Evolutionary conservation across 2,888 invertebrate species (phyloP), one percentile per base, ranked within the genome.

Genomic region (Sussaba pulchella): DNA sequence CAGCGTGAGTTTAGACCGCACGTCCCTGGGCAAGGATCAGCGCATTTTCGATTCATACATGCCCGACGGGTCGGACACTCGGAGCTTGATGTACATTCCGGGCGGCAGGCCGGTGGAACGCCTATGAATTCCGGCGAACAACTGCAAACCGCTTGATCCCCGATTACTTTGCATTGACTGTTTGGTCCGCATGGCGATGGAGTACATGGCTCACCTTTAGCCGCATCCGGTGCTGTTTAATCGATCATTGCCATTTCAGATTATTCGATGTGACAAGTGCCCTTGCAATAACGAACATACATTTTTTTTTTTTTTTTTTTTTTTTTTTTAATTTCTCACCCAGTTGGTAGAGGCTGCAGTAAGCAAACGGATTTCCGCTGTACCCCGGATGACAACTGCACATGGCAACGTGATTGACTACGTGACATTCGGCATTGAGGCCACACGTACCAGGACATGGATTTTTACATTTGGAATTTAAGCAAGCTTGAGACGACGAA

Each of bases 351-450:
- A 79, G 47, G 10, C 43, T 61, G 77, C 91, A 92, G 67, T 87
- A 87, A 54, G 87, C 86, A 78, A 89, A 92, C n/a, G 92, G 91
- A 87, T 92, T 89, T 36, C 93, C 93, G 6, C 92, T 91, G 82
- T 91, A 93, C 9, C 92, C 92, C 1, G 89, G 86, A 45, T 90
- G 89, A 85, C 94, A 94, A 54, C 90, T 89, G 79, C 94, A 94
- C 17, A 94, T 93, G 2, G 96, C 95, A 76, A 94, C 89, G 87
- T 96, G 96, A 85, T 94, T 95, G 10, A 95, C 92, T 4, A 90
- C 92, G 79, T 84, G 89, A 73, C 93, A 93, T 24, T 91, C 88
- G 1, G 93, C 93, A 79, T 93, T 92, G 8, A 87, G 84, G 2
- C 93, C 93, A 84, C 93, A 95, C 9, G 93, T 93, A 78, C 94